Conservation (phyloP, 2,113 vertebrate genomes). For the Poicephalus meyeri region DNA sequence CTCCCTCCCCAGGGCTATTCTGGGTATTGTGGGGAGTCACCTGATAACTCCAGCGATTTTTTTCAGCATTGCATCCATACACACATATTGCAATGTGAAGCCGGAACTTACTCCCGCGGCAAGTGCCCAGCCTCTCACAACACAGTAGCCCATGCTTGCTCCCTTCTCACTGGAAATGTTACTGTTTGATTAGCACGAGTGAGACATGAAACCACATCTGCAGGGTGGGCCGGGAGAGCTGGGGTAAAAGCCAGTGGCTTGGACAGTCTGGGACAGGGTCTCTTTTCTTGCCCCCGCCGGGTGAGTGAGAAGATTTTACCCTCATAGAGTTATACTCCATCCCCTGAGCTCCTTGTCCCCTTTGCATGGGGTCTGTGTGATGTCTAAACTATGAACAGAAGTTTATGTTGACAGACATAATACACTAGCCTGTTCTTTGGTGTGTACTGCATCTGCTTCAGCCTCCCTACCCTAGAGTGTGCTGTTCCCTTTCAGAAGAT, state of each 20-base stretch:
- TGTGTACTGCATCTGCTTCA: not conserved
- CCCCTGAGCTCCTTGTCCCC: not conserved
- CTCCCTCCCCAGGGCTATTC: not conserved
- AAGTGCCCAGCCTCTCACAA: not conserved
- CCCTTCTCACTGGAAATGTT: not conserved
- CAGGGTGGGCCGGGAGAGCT: not conserved
- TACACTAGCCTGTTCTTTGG: not conserved
- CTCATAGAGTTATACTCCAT: not conserved
- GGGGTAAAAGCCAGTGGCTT: not conserved
- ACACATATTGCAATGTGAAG: not conserved
- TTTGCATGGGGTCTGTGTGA: not conserved
- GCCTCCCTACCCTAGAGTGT: slow-evolving; percentile 49
- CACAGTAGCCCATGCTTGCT: not conserved
- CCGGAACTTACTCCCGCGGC: not conserved
- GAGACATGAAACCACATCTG: not conserved
- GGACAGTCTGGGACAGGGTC: not conserved
- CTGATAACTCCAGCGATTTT: not conserved
- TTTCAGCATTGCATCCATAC: not conserved
- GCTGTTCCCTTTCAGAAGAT: slow-evolving; percentile 44
- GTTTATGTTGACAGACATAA: not conserved
- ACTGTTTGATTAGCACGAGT: not conserved
- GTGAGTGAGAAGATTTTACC: not conserved
- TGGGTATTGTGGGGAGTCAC: not conserved
- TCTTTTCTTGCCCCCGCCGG: not conserved
- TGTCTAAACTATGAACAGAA: not conserved